Evolutionary conservation across 2,113 vertebrate species (phyloP).

Genomic region (Delphinapterus leucas): DNA sequence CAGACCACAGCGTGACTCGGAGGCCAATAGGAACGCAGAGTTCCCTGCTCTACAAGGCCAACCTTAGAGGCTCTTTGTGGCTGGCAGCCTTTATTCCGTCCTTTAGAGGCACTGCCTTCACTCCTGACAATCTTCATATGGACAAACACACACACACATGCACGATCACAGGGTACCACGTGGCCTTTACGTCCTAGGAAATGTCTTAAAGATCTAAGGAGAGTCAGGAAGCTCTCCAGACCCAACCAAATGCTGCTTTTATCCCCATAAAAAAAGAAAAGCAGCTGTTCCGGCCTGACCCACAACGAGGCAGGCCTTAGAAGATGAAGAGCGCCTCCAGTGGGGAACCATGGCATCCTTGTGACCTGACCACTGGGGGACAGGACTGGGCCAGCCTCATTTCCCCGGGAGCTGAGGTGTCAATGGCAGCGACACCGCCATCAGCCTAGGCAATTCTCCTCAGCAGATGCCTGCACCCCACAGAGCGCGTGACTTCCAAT

Average conservation of each 20-base stretch:
- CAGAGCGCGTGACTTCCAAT: background rate
- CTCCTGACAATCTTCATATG: background rate
- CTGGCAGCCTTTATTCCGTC: background rate
- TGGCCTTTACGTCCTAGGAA: background rate
- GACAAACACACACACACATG: background rate
- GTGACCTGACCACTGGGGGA: background rate
- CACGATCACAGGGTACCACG: background rate
- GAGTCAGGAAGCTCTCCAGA: constrained; percentile 55
- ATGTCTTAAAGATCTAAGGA: constrained; percentile 47
- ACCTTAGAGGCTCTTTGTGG: background rate
- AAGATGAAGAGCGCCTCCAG: background rate
- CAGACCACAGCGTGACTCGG: background rate
- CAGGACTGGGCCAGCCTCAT: background rate
- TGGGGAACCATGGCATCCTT: background rate
- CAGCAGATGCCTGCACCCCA: constrained; percentile 42
- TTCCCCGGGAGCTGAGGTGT: background rate
- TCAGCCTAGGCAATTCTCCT: background rate
- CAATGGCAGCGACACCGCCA: background rate
- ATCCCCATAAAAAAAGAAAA: background rate
- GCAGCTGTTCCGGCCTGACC: constrained; percentile 2
- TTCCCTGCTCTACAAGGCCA: background rate
- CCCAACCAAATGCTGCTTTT: constrained; percentile 24
- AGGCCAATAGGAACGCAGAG: background rate
- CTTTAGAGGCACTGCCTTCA: background rate
- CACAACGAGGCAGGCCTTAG: background rate